phyloP scores from a whole-genome alignment of 1,140 invertebrate species.

The Musca vetustissima region DNA sequence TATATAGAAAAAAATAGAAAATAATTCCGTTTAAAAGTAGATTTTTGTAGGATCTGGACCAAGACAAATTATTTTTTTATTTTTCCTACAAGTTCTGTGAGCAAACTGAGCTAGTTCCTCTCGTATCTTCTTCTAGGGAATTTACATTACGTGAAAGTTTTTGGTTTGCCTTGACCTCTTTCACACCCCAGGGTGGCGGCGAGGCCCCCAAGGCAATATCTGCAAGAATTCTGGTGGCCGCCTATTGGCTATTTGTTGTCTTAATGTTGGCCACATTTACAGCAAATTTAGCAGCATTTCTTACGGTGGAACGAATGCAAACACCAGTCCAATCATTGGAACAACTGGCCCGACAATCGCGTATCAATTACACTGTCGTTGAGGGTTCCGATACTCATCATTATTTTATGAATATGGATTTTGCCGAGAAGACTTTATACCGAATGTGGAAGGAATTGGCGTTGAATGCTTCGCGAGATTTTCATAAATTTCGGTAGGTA shows the following conservation, averaged over 20 bases:
- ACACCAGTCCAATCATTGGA: constrained; percentile 85
- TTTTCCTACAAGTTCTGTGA: neutral
- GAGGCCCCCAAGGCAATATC: constrained; percentile 84
- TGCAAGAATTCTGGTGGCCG: constrained; percentile 80
- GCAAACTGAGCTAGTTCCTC: too few relatives aligned
- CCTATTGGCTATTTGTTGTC: constrained; percentile 92
- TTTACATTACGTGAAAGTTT: constrained; percentile 89
- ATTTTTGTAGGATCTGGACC: too few relatives aligned
- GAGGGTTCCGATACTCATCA: constrained; percentile 75
- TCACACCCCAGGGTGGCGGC: constrained; percentile 88
- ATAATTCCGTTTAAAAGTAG: too few relatives aligned
- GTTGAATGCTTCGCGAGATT: constrained; percentile 70
- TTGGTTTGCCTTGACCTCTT: constrained; percentile 91
- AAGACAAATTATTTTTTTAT: too few relatives aligned
- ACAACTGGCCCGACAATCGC: constrained; percentile 80
- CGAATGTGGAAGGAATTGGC: constrained; percentile 89
- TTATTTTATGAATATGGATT: constrained; percentile 91
- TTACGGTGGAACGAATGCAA: constrained; percentile 96
- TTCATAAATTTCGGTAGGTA: constrained; percentile 52
- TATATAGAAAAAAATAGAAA: too few relatives aligned
- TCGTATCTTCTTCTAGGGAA: constrained; percentile 60
- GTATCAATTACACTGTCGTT: constrained; percentile 91
- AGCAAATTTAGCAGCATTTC: constrained; percentile 93
- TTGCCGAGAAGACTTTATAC: constrained; percentile 84
- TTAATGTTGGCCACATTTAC: constrained; percentile 94